A percentile compares a stretch with the other conserved stretches of the same genome.
These are phyloP conservation scores for Thamnaconus septentrionalis DNA, from an alignment of 2,113 vertebrate species.

Conservation along the genomic window DNA sequence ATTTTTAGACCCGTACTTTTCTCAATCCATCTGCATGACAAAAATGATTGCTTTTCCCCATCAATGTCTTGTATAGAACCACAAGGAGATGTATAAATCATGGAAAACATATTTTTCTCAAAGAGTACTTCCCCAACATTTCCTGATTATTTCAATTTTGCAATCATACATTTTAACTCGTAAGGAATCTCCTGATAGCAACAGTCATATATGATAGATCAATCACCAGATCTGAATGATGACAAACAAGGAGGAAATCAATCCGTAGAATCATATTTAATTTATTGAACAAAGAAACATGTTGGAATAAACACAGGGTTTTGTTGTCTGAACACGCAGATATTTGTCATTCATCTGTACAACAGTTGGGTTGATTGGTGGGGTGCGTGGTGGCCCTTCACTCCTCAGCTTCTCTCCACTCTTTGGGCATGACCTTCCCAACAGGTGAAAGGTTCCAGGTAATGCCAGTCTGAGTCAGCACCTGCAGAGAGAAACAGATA, in stretches of 20 bases:
- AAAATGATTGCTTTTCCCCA: background rate
- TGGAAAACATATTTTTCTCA: background rate
- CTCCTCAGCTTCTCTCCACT: conserved; percentile 79
- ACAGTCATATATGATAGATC: no score
- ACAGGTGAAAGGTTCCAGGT: conserved; percentile 90
- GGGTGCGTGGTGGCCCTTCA: conserved; percentile 33
- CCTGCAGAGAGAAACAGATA: conserved; percentile 68
- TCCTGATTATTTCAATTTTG: no score
- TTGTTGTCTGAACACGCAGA: conserved; percentile 40
- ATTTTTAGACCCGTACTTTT: no score
- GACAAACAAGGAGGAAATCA: no score
- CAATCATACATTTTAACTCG: no score
- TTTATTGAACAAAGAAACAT: conserved; percentile 60
- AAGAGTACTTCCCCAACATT: background rate
- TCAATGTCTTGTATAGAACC: no score
- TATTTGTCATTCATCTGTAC: conserved; percentile 58
- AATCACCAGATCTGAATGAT: no score
- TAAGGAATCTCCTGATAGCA: no score
- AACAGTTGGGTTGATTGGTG: conserved; percentile 43
- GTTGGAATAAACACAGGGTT: conserved; percentile 54
- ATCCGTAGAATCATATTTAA: conserved; percentile 48
- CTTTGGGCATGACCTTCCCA: conserved; percentile 84
- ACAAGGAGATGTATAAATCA: no score
- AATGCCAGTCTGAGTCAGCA: conserved; percentile 80
- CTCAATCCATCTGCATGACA: no score